Conservation (phyloP, 2,797 vertebrate species). For the Cottoperca gobio region DNA sequence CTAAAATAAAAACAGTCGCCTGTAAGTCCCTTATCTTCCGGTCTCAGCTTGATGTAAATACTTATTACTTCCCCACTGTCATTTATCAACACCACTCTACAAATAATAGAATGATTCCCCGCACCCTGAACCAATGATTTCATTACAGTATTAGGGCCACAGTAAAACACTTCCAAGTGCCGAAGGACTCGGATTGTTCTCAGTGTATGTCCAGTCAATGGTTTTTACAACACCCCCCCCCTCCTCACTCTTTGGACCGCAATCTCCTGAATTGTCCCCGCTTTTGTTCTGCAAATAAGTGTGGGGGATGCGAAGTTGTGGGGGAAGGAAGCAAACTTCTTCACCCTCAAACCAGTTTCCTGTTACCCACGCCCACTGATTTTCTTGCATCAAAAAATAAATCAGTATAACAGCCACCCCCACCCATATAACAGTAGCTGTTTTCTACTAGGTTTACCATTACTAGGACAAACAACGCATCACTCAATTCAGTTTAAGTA, state of each 20-base stretch:
- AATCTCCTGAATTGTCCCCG: constrained; percentile 43
- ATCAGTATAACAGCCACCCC: no score
- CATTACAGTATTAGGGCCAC: background rate
- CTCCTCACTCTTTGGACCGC: constrained; percentile 19
- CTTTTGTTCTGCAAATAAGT: constrained; percentile 72
- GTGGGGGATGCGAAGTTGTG: constrained; percentile 47
- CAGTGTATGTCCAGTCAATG: constrained; percentile 18
- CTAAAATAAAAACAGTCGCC: no score
- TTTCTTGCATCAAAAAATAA: background rate
- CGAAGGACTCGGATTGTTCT: constrained; percentile 29
- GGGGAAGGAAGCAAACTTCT: constrained; percentile 51
- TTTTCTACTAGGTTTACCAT: no score
- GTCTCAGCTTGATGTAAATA: background rate
- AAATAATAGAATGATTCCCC: no score
- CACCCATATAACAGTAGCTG: background rate
- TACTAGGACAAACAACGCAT: background rate
- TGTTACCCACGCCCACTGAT: constrained; percentile 12
- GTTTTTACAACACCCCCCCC: constrained; percentile 23
- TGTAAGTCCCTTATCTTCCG: background rate
- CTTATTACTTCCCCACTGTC: background rate
- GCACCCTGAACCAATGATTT: background rate
- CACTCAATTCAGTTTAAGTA: constrained; percentile 37
- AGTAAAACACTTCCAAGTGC: background rate
- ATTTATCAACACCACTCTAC: background rate
- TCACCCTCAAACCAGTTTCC: constrained; percentile 56